These are phyloP conservation scores for Verasper variegatus DNA, from an alignment of 2,113 vertebrate genomes.

Conservation along the genomic window DNA sequence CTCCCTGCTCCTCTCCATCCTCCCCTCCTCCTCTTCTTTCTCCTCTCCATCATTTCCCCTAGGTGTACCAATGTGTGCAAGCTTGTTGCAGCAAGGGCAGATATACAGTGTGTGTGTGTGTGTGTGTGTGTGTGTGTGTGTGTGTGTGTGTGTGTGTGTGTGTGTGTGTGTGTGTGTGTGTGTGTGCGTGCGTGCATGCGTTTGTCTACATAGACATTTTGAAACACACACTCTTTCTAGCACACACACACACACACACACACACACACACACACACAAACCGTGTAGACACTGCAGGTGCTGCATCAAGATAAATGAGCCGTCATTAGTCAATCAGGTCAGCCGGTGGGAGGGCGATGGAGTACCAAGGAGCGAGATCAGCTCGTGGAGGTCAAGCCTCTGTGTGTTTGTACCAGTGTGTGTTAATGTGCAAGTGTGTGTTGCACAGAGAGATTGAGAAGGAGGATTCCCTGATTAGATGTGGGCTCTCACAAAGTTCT, in stretches of 20 bases:
- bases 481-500: constrained; percentile 52
- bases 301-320: constrained; percentile 82
- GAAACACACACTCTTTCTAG: too few species aligned
- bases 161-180: too few species aligned
- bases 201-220: not conserved
- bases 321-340: constrained; percentile 79
- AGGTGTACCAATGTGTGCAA: constrained; percentile 64
- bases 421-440: constrained; percentile 11
- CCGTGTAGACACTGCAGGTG: constrained; percentile 72
- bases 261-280: constrained; percentile 24
- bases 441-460: constrained; percentile 47
- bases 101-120: constrained; percentile 20
- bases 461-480: constrained; percentile 78
- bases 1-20: constrained; percentile 8
- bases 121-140: not conserved
- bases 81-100: constrained; percentile 71
- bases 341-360: constrained; percentile 68
- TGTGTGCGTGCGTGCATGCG: too few species aligned
- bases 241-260: constrained; percentile 21
- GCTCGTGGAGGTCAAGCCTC: constrained; percentile 52
- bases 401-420: not conserved
- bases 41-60: constrained; percentile 33
- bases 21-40: not conserved
- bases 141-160: too few species aligned
- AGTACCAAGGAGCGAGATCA: constrained; percentile 58